Conservation (phyloP, 2,113 vertebrate genomes). For the Rattus norvegicus region GRCr8 NC_086023.1:62420001-62420500, state of each 20-base stretch:
- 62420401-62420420: not conserved
- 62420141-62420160: not conserved
- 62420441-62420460: not conserved
- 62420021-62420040: not conserved
- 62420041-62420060: not conserved
- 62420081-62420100: not conserved
- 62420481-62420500: not conserved
- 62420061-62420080: not conserved
- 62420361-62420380: too few species aligned
- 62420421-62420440: not conserved
- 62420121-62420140: not conserved
- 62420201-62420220: not conserved
- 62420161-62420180: not conserved
- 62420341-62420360: not conserved
- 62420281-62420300: not conserved
- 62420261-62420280: not conserved
- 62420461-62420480: not conserved
- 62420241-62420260: not conserved
- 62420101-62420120: not conserved
- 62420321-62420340: not conserved
- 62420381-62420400: not conserved
- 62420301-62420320: not conserved
- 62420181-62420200: not conserved
- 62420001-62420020: not conserved
- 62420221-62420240: conserved; percentile 9